A percentile compares a stretch with the other conserved stretches of the same genome.
phyloP scores from a whole-genome alignment of 2,113 vertebrate genomes.

The Calonectris borealis region DNA sequence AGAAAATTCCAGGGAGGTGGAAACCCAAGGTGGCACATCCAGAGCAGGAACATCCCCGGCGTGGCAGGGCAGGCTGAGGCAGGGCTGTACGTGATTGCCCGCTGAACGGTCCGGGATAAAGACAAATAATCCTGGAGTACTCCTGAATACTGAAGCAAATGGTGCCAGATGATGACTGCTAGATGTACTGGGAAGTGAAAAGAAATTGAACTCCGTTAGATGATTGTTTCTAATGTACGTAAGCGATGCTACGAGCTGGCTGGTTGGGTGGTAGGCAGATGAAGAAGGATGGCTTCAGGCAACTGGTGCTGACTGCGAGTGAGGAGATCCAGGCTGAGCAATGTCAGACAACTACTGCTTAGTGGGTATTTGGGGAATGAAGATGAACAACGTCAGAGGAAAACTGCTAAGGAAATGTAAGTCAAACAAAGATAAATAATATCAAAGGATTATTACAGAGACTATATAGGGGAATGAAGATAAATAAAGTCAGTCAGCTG shows the following conservation, averaged over 20 bases:
- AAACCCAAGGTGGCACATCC: not conserved
- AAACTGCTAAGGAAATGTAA: constrained; percentile 40
- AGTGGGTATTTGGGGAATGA: constrained; percentile 6
- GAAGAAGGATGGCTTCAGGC: constrained; percentile 49
- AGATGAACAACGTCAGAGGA: constrained; percentile 34
- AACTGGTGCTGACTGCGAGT: not conserved
- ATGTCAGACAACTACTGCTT: constrained; percentile 20
- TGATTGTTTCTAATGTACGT: not conserved
- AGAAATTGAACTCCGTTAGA: not conserved
- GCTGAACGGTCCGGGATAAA: not conserved
- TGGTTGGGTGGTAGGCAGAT: constrained; percentile 1
- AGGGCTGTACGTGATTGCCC: not conserved
- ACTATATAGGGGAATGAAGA: constrained; percentile 40
- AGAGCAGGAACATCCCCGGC: not conserved
- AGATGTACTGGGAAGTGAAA: not conserved
- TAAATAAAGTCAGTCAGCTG: constrained; percentile 19
- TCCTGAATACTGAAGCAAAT: not conserved
- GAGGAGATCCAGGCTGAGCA: constrained; percentile 19
- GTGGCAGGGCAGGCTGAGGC: not conserved
- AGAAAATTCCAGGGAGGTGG: not conserved
- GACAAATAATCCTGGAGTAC: not conserved
- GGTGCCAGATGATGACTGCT: not conserved
- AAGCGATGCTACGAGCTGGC: not conserved
- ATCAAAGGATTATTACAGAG: not conserved
- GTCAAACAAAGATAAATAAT: constrained; percentile 68